These are phyloP conservation scores for Carduelis carduelis DNA, from an alignment of 2,797 vertebrate genomes.

Conservation along the genomic window DNA sequence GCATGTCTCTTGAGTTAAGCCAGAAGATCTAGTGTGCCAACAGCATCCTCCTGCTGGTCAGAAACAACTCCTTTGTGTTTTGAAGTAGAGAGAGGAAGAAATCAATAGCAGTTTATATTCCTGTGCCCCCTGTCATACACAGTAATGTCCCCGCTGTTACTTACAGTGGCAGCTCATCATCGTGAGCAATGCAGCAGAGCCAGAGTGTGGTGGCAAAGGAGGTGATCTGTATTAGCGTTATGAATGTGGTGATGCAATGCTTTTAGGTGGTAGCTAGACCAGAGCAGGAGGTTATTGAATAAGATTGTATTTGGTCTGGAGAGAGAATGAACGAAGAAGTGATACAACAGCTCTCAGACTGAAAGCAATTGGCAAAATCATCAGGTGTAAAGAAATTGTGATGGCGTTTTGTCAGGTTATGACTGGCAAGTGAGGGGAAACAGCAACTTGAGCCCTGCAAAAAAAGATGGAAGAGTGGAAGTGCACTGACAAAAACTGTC, in stretches of 20 bases:
- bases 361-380: background rate
- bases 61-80: background rate
- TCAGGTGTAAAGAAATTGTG: background rate
- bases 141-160: background rate
- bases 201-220: background rate
- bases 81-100: background rate
- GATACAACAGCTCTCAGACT: background rate
- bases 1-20: background rate
- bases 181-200: background rate
- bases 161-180: background rate
- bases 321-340: background rate
- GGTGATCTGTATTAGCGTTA: fast-evolving
- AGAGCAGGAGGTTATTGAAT: background rate
- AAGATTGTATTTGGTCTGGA: background rate
- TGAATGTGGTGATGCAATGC: background rate
- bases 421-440: background rate
- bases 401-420: background rate
- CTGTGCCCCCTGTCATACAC: background rate
- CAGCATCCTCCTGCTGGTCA: background rate
- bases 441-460: background rate
- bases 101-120: background rate
- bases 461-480: background rate
- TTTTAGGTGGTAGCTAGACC: background rate
- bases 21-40: background rate
- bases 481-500: background rate